Evolutionary conservation across 2,797 vertebrate species (phyloP), one percentile per base, ranked within the genome.

Genomic region (Ataeniobius toweri): DNA sequence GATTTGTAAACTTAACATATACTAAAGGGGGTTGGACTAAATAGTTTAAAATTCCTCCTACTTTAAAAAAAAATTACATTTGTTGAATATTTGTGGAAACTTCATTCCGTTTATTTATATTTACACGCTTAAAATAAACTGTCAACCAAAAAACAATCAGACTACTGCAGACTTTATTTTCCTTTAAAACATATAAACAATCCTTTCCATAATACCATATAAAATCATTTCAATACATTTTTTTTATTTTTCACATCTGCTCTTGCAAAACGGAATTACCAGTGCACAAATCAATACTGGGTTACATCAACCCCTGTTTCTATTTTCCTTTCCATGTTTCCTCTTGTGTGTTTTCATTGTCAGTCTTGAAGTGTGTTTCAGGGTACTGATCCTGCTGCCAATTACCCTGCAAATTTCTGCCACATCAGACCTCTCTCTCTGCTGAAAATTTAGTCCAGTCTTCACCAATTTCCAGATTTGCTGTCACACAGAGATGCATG

Each of bases 331-430:
- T 69, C 67, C 67, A 26, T 69, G 41, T 69, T 24, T 69, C 44
- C 67, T 69, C 24, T 48, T 39, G 39, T 48, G 41, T 48, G 41
- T n/a, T 69, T 26, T 69, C 48, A 13, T 14, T 69, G 67, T 48
- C 67, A 46, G 41, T 69, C 63, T 48, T 69, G 24, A 3, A 16
- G 12, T 3, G 3, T 2, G 41, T 44, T 69, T 22, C 41, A 46
- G 44, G 67, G 44, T 48, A 48, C 67, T 69, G 41, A 69, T 69
- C 67, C 24, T 26, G 67, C 67, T 69, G 67, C 20, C 63, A 67
- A 67, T 67, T 67, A 67, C 20, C 41, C 63, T 67, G 63, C 63
- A 67, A 67, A 67, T 67, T 41, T 41, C 63, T 67, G 63, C 41
- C 65, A 46, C 67, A 48, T 69, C 67, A 69, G 24, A 48, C 24